These are phyloP conservation scores for Glareola pratincola DNA, from an alignment of 2,113 vertebrate genomes.

Conservation along the genomic window DNA sequence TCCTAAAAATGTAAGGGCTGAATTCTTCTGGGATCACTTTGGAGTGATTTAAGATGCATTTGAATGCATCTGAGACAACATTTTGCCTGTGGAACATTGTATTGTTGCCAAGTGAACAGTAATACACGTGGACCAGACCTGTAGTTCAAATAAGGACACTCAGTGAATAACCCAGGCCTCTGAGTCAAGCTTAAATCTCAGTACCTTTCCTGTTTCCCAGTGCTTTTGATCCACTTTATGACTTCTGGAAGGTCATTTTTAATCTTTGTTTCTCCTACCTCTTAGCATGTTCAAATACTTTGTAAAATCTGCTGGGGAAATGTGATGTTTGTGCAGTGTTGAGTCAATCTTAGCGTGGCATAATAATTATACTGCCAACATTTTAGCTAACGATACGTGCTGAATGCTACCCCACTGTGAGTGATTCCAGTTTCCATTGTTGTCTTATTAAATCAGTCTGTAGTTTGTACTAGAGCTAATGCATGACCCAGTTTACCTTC, in stretches of 20 bases:
- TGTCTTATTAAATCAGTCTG: conserved; percentile 20
- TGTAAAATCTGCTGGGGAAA: conserved; percentile 6
- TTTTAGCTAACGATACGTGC: not conserved
- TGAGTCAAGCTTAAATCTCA: not conserved
- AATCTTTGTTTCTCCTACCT: not conserved
- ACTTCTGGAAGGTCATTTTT: not conserved
- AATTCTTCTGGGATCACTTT: not conserved
- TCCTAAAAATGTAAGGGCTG: not conserved
- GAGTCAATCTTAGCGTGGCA: not conserved
- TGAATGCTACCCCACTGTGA: not conserved
- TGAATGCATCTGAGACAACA: not conserved
- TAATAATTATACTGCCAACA: not conserved
- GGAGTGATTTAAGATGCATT: not conserved
- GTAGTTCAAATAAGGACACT: not conserved
- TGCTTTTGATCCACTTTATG: not conserved
- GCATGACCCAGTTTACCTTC: not conserved
- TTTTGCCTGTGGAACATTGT: not conserved
- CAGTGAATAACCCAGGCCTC: not conserved
- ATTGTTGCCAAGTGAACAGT: not conserved
- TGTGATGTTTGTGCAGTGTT: not conserved
- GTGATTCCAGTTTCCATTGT: conserved; percentile 36
- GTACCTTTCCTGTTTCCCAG: not conserved
- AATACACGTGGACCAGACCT: fast-evolving
- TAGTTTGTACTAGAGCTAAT: not conserved
- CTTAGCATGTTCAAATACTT: not conserved